Evolutionary conservation across 1,140 invertebrate genomes (phyloP).

Genomic region (Onthophagus taurus): DNA sequence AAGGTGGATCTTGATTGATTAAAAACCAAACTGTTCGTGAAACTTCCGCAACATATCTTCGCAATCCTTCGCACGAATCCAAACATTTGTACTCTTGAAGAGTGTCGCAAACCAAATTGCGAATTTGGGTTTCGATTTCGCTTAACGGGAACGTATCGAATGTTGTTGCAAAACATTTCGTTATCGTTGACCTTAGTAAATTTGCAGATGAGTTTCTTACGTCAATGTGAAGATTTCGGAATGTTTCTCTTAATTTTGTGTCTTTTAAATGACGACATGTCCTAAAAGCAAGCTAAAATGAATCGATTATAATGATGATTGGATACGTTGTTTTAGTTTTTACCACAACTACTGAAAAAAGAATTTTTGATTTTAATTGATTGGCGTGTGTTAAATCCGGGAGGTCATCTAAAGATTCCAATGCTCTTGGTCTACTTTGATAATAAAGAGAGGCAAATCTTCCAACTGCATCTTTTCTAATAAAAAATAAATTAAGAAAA

Average conservation of each 20-base stretch:
- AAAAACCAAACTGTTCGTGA: conserved; percentile 49
- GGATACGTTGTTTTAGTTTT: conserved; percentile 41
- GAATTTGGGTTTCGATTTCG: conserved; percentile 48
- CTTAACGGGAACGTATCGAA: conserved; percentile 47
- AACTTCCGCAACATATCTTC: conserved; percentile 43
- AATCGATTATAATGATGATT: conserved; percentile 7
- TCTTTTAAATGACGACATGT: conserved; percentile 52
- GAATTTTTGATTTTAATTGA: conserved; percentile 85
- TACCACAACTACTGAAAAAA: conserved; percentile 91
- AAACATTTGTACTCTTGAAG: conserved; percentile 53
- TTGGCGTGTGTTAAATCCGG: conserved; percentile 67
- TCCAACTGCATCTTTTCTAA: conserved; percentile 58
- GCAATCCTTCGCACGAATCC: conserved; percentile 42
- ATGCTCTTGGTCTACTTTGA: conserved; percentile 70
- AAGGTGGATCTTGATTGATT: conserved; percentile 47
- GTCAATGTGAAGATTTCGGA: conserved; percentile 42
- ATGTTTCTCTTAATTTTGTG: conserved; percentile 46
- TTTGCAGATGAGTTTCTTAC: conserved; percentile 28
- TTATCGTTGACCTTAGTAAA: conserved; percentile 28
- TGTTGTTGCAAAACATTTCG: conserved; percentile 39
- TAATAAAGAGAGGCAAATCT: conserved; percentile 77
- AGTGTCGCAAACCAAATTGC: conserved; percentile 36
- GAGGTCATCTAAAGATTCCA: conserved; percentile 73
- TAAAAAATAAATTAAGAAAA: conserved; percentile 2
- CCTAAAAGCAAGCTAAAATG: conserved; percentile 52